Base-by-base conservation (phyloP, 1,140 invertebrate genomes). In the Drosophila subpulchrella region DNA sequence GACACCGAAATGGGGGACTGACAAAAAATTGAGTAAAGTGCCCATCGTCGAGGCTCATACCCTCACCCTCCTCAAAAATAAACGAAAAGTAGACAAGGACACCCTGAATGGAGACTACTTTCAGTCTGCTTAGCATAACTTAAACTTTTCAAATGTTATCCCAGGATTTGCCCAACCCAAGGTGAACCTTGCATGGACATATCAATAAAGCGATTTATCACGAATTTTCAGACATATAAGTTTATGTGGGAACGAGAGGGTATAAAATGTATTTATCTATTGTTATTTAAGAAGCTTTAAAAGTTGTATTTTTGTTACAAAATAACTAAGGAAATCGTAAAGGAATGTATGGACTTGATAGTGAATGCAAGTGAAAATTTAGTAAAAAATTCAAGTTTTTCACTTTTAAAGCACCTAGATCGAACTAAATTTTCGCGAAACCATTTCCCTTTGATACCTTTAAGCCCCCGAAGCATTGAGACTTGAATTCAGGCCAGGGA, bases 71-170 rank as follows among this genome's bases (percentile, higher is more conserved):
- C 32, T 41, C 0, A 15, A 30, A 32, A 10, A 10, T 1, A 32
- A 20, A 0, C 24, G 7, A 30, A 44, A 13, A n/a, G 27, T n/a
- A 13, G 10, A 46, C n/a, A 38, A 11, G 44, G 36, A 34, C 42
- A 17, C 65, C 27, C 13, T 11, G 24, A 44, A 27, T 13, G 17
- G 15, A 36, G 51, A 41, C 72, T 63, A 65, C 59, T 65, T 55
- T 50, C 44, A 38, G 51, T 46, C 32, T 32, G 72, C 71, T 75
- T 75, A 65, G 51, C 60, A 75, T 75, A 75, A 75, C 51, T 65
- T 30, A 56, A 63, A 75, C 51, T 75, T 75, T 55, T 39, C 51
- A 75, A 63, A 74, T 56, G 57, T 65, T 65, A 75, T 75, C 71
- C 59, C 8, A 6, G 65, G 53, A 72, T 58, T 72, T 71, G 15